Evolutionary conservation across 1,140 invertebrate species (phyloP), one percentile per base, ranked within the genome.

Genomic region (Drosophila navojoa): DNA sequence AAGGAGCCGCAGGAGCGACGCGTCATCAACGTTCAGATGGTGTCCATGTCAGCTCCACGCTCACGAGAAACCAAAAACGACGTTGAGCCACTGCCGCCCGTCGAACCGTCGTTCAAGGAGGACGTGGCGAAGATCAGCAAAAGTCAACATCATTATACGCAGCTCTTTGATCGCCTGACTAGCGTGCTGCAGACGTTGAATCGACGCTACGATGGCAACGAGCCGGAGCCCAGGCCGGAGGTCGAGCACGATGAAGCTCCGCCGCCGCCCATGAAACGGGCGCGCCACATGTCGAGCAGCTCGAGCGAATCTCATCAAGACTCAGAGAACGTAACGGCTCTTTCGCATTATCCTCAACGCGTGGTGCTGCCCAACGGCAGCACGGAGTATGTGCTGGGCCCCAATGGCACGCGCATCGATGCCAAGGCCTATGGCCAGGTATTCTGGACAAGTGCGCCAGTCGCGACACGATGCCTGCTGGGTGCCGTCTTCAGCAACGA

Each of bases 401-500:
- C 77, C 4, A 90, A 92, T 66, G 78, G 81, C 5, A 93, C 92
- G 4, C n/a, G 59, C n/a, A 86, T 93, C 10, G 64, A 67, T 0
- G 52, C 50, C 3, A 38, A 67, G 16, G 61, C 90, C 10, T 92
- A 79, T 40, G 44, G 74, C 0, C 54, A 71, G 0, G 81, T 93
- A 0, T 84, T 85, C 47, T 93, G 92, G 92, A 74, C 68, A 0
- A 82, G 64, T 32, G 76, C 91, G 7, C 79, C 89, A 5, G 55
- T 81, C 5, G 92, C 92, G 4, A 93, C 92, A 5, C 77, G 92
- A 25, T 81, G 82, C 16, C 72, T 93, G 0, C 63, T 93, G 5
- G 57, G 70, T 13, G 66, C 64, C 1, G 63, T 92, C 27, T 93
- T 93, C 57, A 76, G 53, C 54, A 75, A 82, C 40, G 79, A 92